Base-by-base conservation (phyloP, 2,797 vertebrate genomes). In the Micropoecilia bifurca region DNA sequence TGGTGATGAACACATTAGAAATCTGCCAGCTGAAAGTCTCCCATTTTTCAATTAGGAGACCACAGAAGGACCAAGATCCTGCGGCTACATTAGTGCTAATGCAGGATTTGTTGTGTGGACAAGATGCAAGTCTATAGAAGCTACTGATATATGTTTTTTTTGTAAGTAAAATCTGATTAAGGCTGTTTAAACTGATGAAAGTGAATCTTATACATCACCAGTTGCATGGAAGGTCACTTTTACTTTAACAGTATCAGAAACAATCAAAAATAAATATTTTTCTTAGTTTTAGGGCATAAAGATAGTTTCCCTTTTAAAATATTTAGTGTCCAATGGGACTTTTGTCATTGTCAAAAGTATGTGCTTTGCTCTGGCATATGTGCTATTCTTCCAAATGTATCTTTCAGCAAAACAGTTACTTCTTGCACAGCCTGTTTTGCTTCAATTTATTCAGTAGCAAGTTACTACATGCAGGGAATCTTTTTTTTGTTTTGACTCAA, bases 1-100 rank as follows among this genome's bases (percentile, higher is more conserved):
- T 86, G 63, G 74, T 66, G 81, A 86, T 91, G 90, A 89, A 81
- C 76, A 80, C 86, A 80, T 85, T 74, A 82, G 75, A 68, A 71
- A 75, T 77, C 41, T 73, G 2, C 75, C 72, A 79, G 74, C 79
- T 88, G 71, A 81, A 74, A 57, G 72, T 79, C 78, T 84, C 53
- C 79, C 25, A 30, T 9, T 39, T 80, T 72, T 72, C 84, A 83
- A 88, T 89, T 80, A 85, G 74, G 81, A 86, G 75, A 74, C 87
- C 80, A 84, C 74, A 57, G 63, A n/a, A 59, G 83, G 78, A 72
- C 78, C 61, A 77, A 77, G 36, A 36, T 47, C 83, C 77, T 66
- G 47, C n/a, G 53, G 74, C 80, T 71, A 8, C 85, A 82, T 90
- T 78, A 83, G 86, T 77, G 75, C 50, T 86, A 81, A 92, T 88